Evolutionary conservation across 2,888 invertebrate species (phyloP), one percentile per base, ranked within the genome.

Genomic region (Habrosyne pyritoides): DNA sequence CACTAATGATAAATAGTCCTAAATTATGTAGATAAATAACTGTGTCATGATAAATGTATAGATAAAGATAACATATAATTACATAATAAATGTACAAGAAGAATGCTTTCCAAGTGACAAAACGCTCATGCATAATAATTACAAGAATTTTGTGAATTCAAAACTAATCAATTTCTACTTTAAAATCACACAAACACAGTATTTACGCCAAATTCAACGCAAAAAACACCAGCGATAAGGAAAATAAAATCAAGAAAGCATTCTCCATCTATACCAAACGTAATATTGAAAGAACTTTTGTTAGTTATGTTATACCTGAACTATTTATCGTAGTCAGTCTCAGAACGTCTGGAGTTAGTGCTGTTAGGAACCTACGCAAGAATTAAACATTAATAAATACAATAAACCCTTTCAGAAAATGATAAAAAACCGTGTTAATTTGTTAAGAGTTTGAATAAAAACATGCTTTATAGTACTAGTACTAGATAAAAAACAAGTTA

Each of bases 301-400:
- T 85, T 83, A 81, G 75, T 81, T 71, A 73, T 75, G 72, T 71
- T 81, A 79, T 90, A 93, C 93, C 93, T 93, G 93, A 86, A 71
- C 83, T 89, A 86, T 93, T 92, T 75, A 93, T 92, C 77, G 93
- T 91, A 61, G 93, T 93, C 89, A 93, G 85, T 87, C 93, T 90
- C 80, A 93, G 87, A 74, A 93, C 93, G 76, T 93, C 93, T 73
- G 93, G 93, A 74, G 93, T 93, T 87, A 93, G 84, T 80, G 93
- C 93, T 73, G 92, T 90, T 87, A 93, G 90, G 87, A 93, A 93
- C 93, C 93, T 93, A 93, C 75, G 82, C 86, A 86, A 73, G 64
- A 70, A 69, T 66, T 64, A 60, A 67, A 66, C 57, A 64, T 66
- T 67, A 70, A 60, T 68, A 60, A 62, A 56, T 60, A 54, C 55